A percentile compares a stretch with the other conserved stretches of the same genome.
Evolutionary conservation across 2,888 invertebrate genomes (phyloP).

Genomic region (Leucozona laternaria): DNA sequence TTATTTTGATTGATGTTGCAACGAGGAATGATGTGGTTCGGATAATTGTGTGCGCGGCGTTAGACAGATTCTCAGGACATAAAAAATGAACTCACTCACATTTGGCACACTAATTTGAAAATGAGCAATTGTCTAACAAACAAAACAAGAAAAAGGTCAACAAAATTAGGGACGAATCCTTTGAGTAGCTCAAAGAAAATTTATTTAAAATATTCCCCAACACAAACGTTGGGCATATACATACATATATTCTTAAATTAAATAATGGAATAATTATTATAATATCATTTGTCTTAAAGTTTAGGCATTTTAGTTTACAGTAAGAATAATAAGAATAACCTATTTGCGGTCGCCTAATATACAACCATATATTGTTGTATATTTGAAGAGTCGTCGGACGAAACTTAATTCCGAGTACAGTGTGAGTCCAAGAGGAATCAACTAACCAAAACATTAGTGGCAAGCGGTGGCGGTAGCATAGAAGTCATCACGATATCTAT

Average conservation of each 20-base stretch:
- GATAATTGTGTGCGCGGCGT: conserved; percentile 64
- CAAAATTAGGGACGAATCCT: background rate
- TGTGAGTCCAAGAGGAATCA: background rate
- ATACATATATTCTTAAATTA: background rate
- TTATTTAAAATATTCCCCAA: background rate
- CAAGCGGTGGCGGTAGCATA: background rate
- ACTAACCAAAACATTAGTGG: conserved; percentile 3
- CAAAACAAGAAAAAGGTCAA: background rate
- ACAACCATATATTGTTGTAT: background rate
- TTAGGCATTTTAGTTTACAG: background rate
- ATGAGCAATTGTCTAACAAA: background rate
- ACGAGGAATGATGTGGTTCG: conserved; percentile 63
- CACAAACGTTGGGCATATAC: background rate
- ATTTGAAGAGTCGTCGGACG: background rate
- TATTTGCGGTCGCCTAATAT: background rate
- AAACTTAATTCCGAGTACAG: background rate
- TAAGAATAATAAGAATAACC: background rate
- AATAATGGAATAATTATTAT: background rate
- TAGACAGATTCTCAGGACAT: conserved; percentile 51
- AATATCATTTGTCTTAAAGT: background rate
- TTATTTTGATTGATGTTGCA: conserved; percentile 71
- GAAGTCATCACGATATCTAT: background rate
- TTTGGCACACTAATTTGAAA: conserved; percentile 38
- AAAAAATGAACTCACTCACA: conserved; percentile 43
- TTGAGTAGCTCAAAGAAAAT: background rate